Evolutionary conservation across 37 sponge, comb jelly and placozoan genomes (phyloP).

Genomic region (Halisarca cf. caerulea): DNA sequence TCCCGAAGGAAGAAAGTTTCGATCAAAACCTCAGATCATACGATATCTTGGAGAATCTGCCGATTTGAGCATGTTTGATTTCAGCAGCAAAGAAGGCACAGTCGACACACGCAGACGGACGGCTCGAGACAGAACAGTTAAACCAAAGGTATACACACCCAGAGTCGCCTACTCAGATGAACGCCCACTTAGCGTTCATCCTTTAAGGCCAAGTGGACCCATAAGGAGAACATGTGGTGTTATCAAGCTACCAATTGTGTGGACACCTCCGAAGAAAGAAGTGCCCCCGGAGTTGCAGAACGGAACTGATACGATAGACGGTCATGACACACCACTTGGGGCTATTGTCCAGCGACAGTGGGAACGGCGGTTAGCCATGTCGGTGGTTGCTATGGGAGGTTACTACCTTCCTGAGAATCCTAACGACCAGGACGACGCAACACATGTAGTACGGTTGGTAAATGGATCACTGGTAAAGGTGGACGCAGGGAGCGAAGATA

Average conservation of each 20-base stretch:
- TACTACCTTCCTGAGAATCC: not conserved
- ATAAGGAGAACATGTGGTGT: constrained; percentile 88
- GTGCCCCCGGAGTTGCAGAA: not conserved
- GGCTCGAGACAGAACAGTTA: constrained; percentile 55
- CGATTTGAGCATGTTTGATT: constrained; percentile 79
- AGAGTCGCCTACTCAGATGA: constrained; percentile 17
- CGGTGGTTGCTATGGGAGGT: not conserved
- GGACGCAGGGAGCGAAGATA: not conserved
- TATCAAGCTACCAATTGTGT: constrained; percentile 76
- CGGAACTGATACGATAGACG: not conserved
- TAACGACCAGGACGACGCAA: not conserved
- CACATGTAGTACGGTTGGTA: not conserved
- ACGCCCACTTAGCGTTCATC: constrained; percentile 52
- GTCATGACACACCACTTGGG: constrained; percentile 28
- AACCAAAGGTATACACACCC: not conserved
- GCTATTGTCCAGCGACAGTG: constrained; percentile 52
- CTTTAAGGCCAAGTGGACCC: constrained; percentile 72
- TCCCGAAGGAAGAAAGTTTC: constrained; percentile 85
- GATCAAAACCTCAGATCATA: constrained; percentile 87
- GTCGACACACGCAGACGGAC: constrained; percentile 38
- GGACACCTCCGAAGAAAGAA: constrained; percentile 26
- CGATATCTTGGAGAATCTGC: constrained; percentile 66
- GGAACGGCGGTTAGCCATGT: constrained; percentile 49
- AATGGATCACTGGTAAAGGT: not conserved
- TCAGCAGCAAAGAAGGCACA: constrained; percentile 58